Percentiles rank a stretch among this genome's conserved stretches.
phyloP scores from a whole-genome alignment of 2,888 invertebrate species.

The Lochmaea capreae region DNA sequence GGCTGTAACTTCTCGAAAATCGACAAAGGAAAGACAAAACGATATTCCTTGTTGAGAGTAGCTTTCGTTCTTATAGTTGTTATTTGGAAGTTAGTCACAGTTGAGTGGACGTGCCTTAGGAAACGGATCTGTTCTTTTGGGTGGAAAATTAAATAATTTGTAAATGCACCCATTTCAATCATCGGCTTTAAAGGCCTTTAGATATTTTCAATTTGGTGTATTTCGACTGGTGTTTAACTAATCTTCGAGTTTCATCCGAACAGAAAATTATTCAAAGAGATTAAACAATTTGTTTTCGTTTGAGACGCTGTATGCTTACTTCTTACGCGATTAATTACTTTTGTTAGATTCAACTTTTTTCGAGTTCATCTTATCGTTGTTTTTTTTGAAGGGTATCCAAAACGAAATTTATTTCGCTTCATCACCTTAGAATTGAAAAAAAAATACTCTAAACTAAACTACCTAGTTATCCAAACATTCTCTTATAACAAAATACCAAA shows the following conservation, averaged over 20 bases:
- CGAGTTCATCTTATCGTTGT: neutral
- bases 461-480: too few relatives aligned
- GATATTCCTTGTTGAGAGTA: slow-evolving; percentile 26
- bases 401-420: neutral
- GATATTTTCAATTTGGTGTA: slow-evolving; percentile 51
- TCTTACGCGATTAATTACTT: slow-evolving; percentile 32
- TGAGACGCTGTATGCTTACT: slow-evolving; percentile 31
- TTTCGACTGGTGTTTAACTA: slow-evolving; percentile 48
- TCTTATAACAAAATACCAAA: too few relatives aligned
- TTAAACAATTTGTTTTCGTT: slow-evolving; percentile 47
- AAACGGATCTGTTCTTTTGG: slow-evolving; percentile 63
- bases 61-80: slow-evolving; percentile 51
- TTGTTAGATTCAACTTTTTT: slow-evolving; percentile 30
- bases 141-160: slow-evolving; percentile 66
- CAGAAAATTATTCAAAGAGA: slow-evolving; percentile 51
- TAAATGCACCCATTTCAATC: slow-evolving; percentile 59
- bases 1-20: slow-evolving; percentile 11
- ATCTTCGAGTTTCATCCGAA: slow-evolving; percentile 44
- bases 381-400: neutral
- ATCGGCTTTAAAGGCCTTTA: slow-evolving; percentile 48
- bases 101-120: slow-evolving; percentile 60
- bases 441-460: too few relatives aligned
- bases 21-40: slow-evolving; percentile 36
- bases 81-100: slow-evolving; percentile 60
- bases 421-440: too few relatives aligned